Evolutionary conservation across 2,888 invertebrate genomes (phyloP).

Genomic region (Rhagonycha fulva): DNA sequence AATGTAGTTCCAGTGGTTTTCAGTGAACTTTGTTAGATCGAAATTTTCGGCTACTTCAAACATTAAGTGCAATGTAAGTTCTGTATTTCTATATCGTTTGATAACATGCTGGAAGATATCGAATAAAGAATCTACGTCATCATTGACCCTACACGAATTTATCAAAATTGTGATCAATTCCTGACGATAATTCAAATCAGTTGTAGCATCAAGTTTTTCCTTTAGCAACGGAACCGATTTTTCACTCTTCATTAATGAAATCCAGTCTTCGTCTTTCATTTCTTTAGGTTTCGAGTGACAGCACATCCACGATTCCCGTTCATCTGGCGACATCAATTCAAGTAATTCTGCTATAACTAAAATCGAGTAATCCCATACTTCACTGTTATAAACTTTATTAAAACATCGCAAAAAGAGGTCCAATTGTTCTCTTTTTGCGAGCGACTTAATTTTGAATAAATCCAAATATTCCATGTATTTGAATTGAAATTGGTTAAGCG

Average conservation of each 20-base stretch:
- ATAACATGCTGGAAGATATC: neutral
- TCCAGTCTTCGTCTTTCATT: neutral
- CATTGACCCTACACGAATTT: conserved; percentile 12
- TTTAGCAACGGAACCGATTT: conserved; percentile 9
- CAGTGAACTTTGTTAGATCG: neutral
- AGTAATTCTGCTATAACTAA: neutral
- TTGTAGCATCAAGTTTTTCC: neutral
- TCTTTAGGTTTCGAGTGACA: neutral
- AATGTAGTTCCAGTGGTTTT: neutral
- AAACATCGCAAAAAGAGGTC: neutral
- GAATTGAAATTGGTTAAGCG: neutral
- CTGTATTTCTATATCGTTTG: neutral
- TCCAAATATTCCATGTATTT: neutral
- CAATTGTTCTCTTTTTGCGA: neutral
- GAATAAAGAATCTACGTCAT: neutral
- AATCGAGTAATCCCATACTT: conserved; percentile 4
- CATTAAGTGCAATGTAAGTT: neutral
- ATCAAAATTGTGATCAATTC: neutral
- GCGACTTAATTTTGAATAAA: neutral
- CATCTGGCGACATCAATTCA: conserved; percentile 2
- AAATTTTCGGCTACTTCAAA: neutral
- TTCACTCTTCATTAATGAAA: conserved; percentile 1
- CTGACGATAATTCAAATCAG: neutral
- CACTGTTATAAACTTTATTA: neutral
- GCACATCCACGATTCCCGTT: conserved; percentile 1